phyloP scores from a whole-genome alignment of 2,888 invertebrate species.

The Halocaridina rubra region DNA sequence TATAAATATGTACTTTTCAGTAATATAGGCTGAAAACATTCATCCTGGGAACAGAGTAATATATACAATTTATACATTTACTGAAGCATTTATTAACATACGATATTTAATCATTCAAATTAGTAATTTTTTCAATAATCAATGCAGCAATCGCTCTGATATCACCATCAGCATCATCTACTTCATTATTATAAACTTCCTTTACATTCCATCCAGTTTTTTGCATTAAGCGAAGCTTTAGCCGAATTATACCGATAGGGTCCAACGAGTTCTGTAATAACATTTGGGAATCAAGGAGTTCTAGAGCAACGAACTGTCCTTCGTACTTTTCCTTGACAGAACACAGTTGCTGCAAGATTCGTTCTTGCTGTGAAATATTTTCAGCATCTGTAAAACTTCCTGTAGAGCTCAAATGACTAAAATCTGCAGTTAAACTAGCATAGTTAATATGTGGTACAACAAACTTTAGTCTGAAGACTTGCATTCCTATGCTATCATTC shows the following conservation, averaged over 20 bases:
- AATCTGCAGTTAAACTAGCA: constrained; percentile 29
- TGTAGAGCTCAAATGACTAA: background rate
- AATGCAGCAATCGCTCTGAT: constrained; percentile 29
- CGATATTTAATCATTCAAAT: no score
- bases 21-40: no score
- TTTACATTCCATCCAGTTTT: constrained; percentile 27
- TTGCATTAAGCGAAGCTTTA: constrained; percentile 27
- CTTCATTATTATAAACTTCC: background rate
- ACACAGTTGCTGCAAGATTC: background rate
- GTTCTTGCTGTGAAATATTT: background rate
- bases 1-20: no score
- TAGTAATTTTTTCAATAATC: constrained; percentile 13
- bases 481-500: constrained; percentile 11
- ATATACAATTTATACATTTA: no score
- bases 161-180: constrained; percentile 14
- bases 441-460: constrained; percentile 29
- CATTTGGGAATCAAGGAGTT: background rate
- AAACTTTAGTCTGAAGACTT: constrained; percentile 29
- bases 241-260: constrained; percentile 15
- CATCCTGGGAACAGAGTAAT: no score
- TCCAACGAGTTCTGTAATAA: background rate
- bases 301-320: background rate
- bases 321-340: background rate
- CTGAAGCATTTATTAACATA: no score
- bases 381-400: background rate